phyloP scores from a whole-genome alignment of 30 jellyfish, hydroid and myxozoan genomes.

The Hydractinia echinata region DNA sequence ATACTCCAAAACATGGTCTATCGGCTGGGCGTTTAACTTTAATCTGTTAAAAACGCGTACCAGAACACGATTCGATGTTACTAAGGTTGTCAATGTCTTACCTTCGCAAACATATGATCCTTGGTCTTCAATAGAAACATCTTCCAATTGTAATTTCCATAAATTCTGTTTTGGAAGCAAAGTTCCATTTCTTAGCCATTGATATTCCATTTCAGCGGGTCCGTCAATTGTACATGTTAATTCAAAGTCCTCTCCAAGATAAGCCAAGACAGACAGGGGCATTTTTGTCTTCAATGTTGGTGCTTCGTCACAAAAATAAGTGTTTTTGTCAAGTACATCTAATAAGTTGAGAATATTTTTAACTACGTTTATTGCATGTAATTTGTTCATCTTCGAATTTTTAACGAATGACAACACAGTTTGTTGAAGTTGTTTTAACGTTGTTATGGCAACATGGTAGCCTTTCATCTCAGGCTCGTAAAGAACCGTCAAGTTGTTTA shows the following conservation, averaged over 20 bases:
- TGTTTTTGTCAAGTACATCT: conserved; percentile 4
- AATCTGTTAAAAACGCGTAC: conserved; percentile 36
- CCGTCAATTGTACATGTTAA: conserved; percentile 45
- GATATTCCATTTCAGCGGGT: conserved; percentile 26
- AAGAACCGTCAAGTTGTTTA: conserved; percentile 29
- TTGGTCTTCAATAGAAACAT: conserved; percentile 42
- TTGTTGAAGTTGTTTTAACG: not conserved
- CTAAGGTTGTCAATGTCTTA: conserved; percentile 34
- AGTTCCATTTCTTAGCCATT: conserved; percentile 69
- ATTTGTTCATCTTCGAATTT: not conserved
- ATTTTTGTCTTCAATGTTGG: conserved; percentile 26
- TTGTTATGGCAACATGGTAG: not conserved
- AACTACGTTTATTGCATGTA: not conserved
- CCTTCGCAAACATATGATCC: conserved; percentile 71
- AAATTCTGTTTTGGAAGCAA: conserved; percentile 50
- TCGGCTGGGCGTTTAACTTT: conserved; percentile 42
- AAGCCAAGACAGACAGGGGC: conserved; percentile 54
- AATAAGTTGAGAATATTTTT: not conserved
- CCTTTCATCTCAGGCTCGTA: conserved; percentile 43
- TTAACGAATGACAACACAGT: not conserved
- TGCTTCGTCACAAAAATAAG: conserved; percentile 47
- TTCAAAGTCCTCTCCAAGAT: conserved; percentile 49
- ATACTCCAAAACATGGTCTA: conserved; percentile 37
- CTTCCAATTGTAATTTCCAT: conserved; percentile 26
- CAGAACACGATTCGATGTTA: conserved; percentile 38